Base-by-base conservation (phyloP, 2,888 invertebrate genomes). In the Himalopsyche anomala region DNA sequence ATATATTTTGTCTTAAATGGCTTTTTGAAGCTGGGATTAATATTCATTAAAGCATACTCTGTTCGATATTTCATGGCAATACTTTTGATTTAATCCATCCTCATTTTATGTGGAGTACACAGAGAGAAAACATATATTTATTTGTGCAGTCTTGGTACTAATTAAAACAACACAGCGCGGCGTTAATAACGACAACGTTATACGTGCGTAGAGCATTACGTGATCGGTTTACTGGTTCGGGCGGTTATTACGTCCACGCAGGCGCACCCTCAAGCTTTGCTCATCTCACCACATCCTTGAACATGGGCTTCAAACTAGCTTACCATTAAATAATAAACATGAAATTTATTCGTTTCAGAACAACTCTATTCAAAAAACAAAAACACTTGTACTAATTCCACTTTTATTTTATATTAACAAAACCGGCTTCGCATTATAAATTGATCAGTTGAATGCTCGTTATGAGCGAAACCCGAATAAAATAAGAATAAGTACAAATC, bases 221-320 rank as follows among this genome's bases (percentile, higher is more conserved):
- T 86, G 86, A 86, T 85, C 85, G 82, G 85, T 85, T 83, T 83
- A 80, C 81, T 83, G 74, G 82, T 85, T 83, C 82, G 83, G 40
- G 80, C 15, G 74, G 51, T 69, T 81, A 12, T 55, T 45, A 81
- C 83, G 83, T 69, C 82, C 74, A 69, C 80, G n/a, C 38, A 62
- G 82, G 55, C 82, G 82, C 82, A 74, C 74, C 11, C 80, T 28
- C 81, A 81, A 62, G 85, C 69, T 28, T 81, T 81, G 74, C 80
- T 80, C 74, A 74, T 74, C 74, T 74, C 15, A 36, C 74, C 84
- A 54, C 80, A 80, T 84, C 79, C 51, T 54, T 11, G 79, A 42
- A 45, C 83, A 83, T 83, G 51, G 38, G 74, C 12, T 74, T 83
- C 45, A 74, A 82, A 82, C 38, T 36, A 15, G 36, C 15, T 36